These are phyloP conservation scores for Oscheius sp. DNA, from an alignment of 2,888 invertebrate species.

Conservation along the genomic window DNA sequence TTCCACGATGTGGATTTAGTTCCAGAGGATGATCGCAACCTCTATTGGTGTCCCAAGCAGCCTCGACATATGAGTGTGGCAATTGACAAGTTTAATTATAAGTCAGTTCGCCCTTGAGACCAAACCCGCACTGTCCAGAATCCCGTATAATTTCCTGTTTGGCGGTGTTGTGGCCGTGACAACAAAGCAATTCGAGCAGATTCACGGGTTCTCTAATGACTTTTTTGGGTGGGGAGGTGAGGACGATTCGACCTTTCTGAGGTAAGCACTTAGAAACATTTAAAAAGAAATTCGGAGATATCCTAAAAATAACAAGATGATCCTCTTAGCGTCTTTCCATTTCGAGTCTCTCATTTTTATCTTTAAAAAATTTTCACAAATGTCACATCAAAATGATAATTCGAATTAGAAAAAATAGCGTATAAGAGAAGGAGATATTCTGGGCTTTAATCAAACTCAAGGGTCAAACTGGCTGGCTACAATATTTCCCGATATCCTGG, in stretches of 20 bases:
- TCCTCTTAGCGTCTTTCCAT: too few species aligned
- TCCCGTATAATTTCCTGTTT: constrained; percentile 89
- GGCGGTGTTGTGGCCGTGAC: constrained; percentile 94
- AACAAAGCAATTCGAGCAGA: constrained; percentile 82
- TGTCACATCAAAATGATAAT: too few species aligned
- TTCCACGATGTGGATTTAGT: constrained; percentile 72
- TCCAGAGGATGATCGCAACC: constrained; percentile 69
- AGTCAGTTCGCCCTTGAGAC: constrained; percentile 41
- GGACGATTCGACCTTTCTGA: too few species aligned
- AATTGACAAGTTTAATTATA: constrained; percentile 69
- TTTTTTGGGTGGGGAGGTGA: constrained; percentile 97
- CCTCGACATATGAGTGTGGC: constrained; percentile 70
- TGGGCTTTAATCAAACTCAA: too few species aligned
- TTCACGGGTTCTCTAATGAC: constrained; percentile 80
- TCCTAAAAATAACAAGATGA: too few species aligned
- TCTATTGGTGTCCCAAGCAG: constrained; percentile 70
- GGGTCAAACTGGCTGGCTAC: constrained; percentile 72
- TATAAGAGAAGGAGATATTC: too few species aligned
- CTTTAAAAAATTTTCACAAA: too few species aligned
- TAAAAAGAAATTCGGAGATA: too few species aligned
- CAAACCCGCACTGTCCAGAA: constrained; percentile 74
- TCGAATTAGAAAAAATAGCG: background rate
- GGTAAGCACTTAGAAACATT: too few species aligned
- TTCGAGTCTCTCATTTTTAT: too few species aligned
- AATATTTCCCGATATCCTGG: constrained; percentile 91